Conservation (phyloP, 2,797 vertebrate genomes). For the Tiaroga cobitis region DNA sequence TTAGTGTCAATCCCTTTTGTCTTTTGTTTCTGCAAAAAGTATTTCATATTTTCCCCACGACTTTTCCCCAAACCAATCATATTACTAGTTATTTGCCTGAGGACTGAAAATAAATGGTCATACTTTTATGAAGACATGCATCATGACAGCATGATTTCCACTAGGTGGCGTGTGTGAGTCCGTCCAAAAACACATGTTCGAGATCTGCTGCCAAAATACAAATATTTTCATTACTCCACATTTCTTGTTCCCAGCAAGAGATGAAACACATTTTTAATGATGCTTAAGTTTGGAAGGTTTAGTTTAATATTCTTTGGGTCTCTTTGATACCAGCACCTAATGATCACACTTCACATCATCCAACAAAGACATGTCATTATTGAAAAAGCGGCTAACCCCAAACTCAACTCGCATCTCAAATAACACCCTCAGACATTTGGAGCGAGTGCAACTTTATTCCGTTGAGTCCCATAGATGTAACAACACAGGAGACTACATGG, state of each 20-base stretch:
- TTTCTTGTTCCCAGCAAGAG: conserved; percentile 46
- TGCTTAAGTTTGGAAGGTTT: conserved; percentile 21
- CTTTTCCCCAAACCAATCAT: not conserved
- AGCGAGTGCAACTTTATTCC: conserved; percentile 59
- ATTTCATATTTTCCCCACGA: not conserved
- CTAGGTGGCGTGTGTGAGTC: conserved; percentile 36
- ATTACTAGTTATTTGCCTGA: not conserved
- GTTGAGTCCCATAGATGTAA: conserved; percentile 53
- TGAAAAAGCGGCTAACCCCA: conserved; percentile 22
- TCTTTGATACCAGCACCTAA: conserved; percentile 31
- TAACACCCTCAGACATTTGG: conserved; percentile 37
- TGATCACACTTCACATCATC: conserved; percentile 18
- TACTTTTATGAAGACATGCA: not conserved
- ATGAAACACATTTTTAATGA: conserved; percentile 41
- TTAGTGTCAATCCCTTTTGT: not conserved
- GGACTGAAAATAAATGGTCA: not conserved
- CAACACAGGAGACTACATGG: conserved; percentile 47
- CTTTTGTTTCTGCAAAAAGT: not conserved
- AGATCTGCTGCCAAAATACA: conserved; percentile 45
- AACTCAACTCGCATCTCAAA: conserved; percentile 22
- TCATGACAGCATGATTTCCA: conserved; percentile 11
- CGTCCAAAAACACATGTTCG: conserved; percentile 14
- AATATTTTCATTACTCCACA: conserved; percentile 54
- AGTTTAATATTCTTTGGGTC: conserved; percentile 29
- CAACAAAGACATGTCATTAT: conserved; percentile 37